Evolutionary conservation across 2,797 vertebrate genomes (phyloP), one percentile per base, ranked within the genome.

Genomic region (Sebastes vulpes): DNA sequence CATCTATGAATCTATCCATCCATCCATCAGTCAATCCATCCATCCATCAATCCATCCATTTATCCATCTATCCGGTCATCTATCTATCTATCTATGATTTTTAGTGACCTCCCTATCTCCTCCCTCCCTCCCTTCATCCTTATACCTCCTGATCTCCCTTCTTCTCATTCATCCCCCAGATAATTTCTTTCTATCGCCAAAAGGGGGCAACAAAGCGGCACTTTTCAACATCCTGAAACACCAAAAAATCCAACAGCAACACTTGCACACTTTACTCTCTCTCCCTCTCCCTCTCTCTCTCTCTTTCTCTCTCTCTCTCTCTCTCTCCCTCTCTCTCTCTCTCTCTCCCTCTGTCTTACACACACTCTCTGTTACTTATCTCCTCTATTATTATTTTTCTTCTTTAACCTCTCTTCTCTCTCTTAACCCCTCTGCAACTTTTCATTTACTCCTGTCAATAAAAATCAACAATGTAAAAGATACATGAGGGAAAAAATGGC

Each of bases 191-290:
- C 31, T 50, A 7, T 20, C 9, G 28, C 91, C 93, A 88, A 89
- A 73, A 85, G 92, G 87, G 84, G 93, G 93, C 92, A 76, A 84
- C 87, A 93, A 53, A 79, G 92, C n/a, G 87, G 54, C 84, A 79
- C 73, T 69, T 77, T 83, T 83, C 53, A 67, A 25, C 73, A 61
- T 67, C 21, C 52, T 53, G 32, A 80, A 46, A 52, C 26, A 11
- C 23, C 21, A 18, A 59, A 21, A 61, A 31, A 9, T 6, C 56
- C 56, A 59, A 23, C 63, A 56, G 26, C 64, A 58, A 35, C 72
- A 67, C 46, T 76, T 25, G 8, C 4, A 56, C 11, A 38, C 48
- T 26, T 35, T 11, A 2, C 28, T 10, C 29, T 53, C 18, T 46
- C 56, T 21, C 20, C 2, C 2, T 14, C 29, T 11, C 32, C 3